These are phyloP conservation scores for Chrysolina haemoptera DNA, from an alignment of 2,888 invertebrate species.

Conservation along the genomic window DNA sequence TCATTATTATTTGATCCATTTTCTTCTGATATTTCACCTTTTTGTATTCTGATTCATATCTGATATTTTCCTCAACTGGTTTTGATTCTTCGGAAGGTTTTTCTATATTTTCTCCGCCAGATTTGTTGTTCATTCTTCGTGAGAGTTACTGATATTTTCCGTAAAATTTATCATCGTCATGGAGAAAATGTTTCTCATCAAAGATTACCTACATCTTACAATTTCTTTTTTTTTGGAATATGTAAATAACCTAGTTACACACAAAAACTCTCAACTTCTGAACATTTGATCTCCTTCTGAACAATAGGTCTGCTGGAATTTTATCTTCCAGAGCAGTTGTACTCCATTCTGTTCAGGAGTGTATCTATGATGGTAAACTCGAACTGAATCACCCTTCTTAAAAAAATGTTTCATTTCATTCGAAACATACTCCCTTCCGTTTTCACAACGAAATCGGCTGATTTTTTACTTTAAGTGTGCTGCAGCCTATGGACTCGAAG, in stretches of 20 bases:
- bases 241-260: conserved; percentile 52
- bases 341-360: neutral
- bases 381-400: neutral
- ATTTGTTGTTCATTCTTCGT: neutral
- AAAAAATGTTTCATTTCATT: neutral
- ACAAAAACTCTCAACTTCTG: conserved; percentile 51
- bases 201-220: neutral
- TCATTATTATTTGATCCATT: neutral
- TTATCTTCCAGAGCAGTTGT: conserved; percentile 47
- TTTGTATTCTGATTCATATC: neutral
- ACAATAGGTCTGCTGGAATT: conserved; percentile 56
- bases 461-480: neutral
- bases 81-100: neutral
- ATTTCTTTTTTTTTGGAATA: conserved; percentile 44
- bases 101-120: neutral
- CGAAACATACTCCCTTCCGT: neutral
- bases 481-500: neutral
- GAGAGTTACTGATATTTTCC: neutral
- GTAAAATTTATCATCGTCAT: neutral
- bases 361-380: neutral
- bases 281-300: conserved; percentile 49
- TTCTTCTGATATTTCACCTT: conserved; percentile 7
- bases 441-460: neutral
- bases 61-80: conserved; percentile 3
- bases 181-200: no score